Base-by-base conservation (phyloP, 2,888 invertebrate species). In the Hypomecis punctinalis region DNA sequence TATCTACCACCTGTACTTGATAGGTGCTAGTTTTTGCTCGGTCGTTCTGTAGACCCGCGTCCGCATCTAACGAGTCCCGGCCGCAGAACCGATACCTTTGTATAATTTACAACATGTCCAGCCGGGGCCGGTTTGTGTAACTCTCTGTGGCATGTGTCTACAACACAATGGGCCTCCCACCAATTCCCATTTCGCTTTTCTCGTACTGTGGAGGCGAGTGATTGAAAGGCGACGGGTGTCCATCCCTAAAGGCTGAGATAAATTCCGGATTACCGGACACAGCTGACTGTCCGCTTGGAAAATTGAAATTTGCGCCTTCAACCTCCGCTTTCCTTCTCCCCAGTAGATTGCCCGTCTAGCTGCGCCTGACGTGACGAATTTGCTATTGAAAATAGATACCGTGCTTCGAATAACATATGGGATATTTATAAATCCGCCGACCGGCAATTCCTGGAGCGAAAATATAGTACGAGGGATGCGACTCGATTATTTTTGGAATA, bases 161-260 rank as follows among this genome's bases (percentile, higher is more conserved):
- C 70, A 72, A 75, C 68, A 78, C 75, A 83, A 77, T 77, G 66
- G 70, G 66, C 76, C 75, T 76, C 73, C 73, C 73, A 73, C 72
- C 73, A 74, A 79, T 77, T 77, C 77, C 72, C 75, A 75, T 81
- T 79, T 77, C 69, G 73, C 70, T 71, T 76, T 76, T 73, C 74
- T 73, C 70, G 55, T 57, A 66, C 66, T 75, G 75, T 71, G 71
- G 68, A 61, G 71, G 70, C 79, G 84, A 83, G 83, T 88, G 89
- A 89, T 88, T 85, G 87, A 88, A 86, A 84, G 77, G 75, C 85
- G 81, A 80, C 82, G 80, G 79, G 76, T 78, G 79, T 82, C 80
- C 79, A 77, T 80, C 76, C 74, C 76, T 77, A 78, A 80, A 76
- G 78, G 76, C 74, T 75, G 76, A 82, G 79, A 87, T 88, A 88